Conservation (phyloP, 2,113 vertebrate genomes). For the Bungarus multicinctus region DNA sequence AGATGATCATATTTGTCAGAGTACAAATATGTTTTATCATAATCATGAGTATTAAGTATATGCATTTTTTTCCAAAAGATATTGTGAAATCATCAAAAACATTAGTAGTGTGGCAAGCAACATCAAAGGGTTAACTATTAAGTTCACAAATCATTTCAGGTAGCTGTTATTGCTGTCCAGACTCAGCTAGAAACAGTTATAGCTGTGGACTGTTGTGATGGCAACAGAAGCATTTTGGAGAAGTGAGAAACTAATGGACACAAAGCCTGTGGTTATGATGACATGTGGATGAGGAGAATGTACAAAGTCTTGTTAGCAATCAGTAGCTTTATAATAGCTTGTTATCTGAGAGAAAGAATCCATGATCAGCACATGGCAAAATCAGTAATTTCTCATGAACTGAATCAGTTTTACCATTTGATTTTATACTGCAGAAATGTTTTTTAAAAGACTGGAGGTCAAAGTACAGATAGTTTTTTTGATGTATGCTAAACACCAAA, state of each 20-base stretch:
- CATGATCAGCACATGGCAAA: background rate
- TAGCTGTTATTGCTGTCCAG: background rate
- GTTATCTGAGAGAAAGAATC: background rate
- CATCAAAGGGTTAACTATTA: background rate
- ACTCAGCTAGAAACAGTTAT: background rate
- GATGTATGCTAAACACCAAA: background rate
- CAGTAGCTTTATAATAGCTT: background rate
- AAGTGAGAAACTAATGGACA: background rate
- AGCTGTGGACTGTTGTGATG: background rate
- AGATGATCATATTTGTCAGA: background rate
- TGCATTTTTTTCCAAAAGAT: background rate
- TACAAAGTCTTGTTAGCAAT: background rate
- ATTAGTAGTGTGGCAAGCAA: background rate
- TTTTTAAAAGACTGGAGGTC: background rate
- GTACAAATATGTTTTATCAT: background rate
- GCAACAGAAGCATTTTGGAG: background rate
- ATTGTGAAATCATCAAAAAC: background rate
- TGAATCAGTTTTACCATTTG: background rate
- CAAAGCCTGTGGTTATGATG: background rate
- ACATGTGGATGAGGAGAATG: background rate
- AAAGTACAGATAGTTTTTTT: background rate
- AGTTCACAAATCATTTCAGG: background rate
- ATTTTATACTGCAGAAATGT: background rate
- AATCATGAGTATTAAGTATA: background rate
- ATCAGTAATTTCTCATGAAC: background rate